Conservation (phyloP, 1,140 invertebrate species). For the Stegodyphus mimosarum region DNA sequence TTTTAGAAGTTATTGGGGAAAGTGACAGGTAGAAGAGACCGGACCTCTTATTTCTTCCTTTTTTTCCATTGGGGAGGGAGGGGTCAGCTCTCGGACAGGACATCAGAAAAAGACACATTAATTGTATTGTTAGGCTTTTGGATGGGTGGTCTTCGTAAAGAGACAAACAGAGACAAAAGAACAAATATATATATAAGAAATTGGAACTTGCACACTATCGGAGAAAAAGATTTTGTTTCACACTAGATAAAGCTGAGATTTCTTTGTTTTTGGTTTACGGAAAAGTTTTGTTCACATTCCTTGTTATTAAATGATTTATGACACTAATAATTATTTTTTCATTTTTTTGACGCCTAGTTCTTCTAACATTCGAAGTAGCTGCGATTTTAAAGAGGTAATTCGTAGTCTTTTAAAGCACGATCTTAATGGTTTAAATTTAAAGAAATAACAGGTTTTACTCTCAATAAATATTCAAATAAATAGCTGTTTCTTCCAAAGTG, state of each 20-base stretch:
- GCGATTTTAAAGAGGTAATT: too few relatives aligned
- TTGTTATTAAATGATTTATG: conserved; percentile 54
- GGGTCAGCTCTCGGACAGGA: conserved; percentile 40
- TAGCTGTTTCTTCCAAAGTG: too few relatives aligned
- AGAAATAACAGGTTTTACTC: too few relatives aligned
- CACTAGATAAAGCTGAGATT: conserved; percentile 1
- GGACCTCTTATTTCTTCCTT: conserved; percentile 29
- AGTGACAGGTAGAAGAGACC: conserved; percentile 54
- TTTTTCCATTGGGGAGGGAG: conserved; percentile 21
- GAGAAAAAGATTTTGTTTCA: conserved; percentile 1
- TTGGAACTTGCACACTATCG: conserved; percentile 41
- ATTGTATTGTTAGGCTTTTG: conserved; percentile 61
- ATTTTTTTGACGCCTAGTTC: too few relatives aligned
- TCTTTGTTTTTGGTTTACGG: conserved; percentile 19
- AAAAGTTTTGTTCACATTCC: conserved; percentile 37
- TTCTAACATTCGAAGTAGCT: too few relatives aligned
- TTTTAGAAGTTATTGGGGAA: conserved; percentile 61
- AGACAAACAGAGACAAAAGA: conserved; percentile 52
- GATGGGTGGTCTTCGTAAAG: conserved; percentile 44
- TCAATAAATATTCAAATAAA: too few relatives aligned
- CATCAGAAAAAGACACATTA: conserved; percentile 60
- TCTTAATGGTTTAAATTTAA: too few relatives aligned
- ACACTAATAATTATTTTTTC: not conserved
- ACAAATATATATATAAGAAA: conserved; percentile 60
- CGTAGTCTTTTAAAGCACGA: too few relatives aligned